Evolutionary conservation across 2,113 vertebrate genomes (phyloP).

Genomic region (Urocynchramus pylzowi): DNA sequence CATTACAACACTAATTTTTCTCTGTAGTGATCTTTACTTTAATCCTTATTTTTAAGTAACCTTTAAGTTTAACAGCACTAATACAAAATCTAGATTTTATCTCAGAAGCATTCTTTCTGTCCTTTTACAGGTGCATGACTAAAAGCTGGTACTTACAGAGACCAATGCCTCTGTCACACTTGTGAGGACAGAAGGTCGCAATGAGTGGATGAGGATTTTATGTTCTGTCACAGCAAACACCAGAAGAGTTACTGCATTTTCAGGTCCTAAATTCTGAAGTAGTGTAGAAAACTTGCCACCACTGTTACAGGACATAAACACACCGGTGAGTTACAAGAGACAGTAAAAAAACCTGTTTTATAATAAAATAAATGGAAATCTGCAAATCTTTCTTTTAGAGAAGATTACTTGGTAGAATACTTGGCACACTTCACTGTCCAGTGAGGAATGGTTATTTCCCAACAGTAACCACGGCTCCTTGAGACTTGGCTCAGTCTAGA

Average conservation of each 20-base stretch:
- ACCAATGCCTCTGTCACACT: conserved; percentile 97
- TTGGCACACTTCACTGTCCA: not conserved
- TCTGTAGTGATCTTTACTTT: not conserved
- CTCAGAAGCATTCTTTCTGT: not conserved
- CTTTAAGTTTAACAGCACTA: not conserved
- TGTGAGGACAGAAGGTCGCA: conserved; percentile 94
- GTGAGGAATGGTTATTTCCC: not conserved
- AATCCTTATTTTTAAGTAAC: not conserved
- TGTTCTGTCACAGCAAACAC: conserved; percentile 96
- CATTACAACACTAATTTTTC: not conserved
- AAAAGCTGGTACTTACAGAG: conserved; percentile 81
- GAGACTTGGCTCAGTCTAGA: not conserved
- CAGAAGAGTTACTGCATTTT: conserved; percentile 90
- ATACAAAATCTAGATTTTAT: not conserved
- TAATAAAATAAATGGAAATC: not conserved
- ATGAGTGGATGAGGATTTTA: conserved; percentile 97
- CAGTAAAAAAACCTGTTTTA: not conserved
- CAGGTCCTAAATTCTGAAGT: conserved; percentile 93
- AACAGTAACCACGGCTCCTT: not conserved
- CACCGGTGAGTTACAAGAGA: not conserved
- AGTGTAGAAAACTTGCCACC: conserved; percentile 94
- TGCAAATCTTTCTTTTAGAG: not conserved
- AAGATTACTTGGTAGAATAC: not conserved
- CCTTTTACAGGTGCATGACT: not conserved
- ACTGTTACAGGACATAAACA: conserved; percentile 63